These are phyloP conservation scores for Eurytoma adleriae DNA, from an alignment of 2,888 invertebrate species.

Conservation along the genomic window DNA sequence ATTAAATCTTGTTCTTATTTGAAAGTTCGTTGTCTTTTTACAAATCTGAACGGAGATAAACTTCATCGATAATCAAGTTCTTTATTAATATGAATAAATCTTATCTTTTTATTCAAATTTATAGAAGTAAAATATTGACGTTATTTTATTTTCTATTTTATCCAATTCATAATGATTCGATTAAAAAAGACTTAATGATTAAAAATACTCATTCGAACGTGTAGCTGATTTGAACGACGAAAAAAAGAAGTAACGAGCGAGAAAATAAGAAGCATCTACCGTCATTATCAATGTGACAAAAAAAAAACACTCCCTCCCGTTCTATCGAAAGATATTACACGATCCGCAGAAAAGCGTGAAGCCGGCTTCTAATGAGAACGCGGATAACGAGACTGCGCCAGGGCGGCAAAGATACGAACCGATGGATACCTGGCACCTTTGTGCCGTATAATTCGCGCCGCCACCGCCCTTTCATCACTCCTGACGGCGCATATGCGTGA, in stretches of 20 bases:
- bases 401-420: background rate
- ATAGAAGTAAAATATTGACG: background rate
- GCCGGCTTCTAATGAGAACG: slow-evolving; percentile 17
- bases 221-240: no score
- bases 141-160: no score
- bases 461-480: slow-evolving; percentile 25
- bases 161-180: no score
- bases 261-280: background rate
- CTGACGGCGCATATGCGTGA: background rate
- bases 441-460: slow-evolving; percentile 7
- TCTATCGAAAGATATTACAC: background rate
- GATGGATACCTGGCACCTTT: background rate
- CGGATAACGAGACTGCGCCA: background rate
- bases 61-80: background rate
- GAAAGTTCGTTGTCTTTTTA: background rate
- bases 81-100: no score
- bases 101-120: no score
- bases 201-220: no score
- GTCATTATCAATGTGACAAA: background rate
- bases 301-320: background rate
- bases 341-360: slow-evolving; percentile 8
- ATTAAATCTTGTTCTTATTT: slow-evolving; percentile 13
- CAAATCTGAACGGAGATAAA: background rate
- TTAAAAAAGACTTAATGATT: no score
- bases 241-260: no score